phyloP scores from a whole-genome alignment of 2,888 invertebrate genomes.

The Caenorhabditis sp. region DNA sequence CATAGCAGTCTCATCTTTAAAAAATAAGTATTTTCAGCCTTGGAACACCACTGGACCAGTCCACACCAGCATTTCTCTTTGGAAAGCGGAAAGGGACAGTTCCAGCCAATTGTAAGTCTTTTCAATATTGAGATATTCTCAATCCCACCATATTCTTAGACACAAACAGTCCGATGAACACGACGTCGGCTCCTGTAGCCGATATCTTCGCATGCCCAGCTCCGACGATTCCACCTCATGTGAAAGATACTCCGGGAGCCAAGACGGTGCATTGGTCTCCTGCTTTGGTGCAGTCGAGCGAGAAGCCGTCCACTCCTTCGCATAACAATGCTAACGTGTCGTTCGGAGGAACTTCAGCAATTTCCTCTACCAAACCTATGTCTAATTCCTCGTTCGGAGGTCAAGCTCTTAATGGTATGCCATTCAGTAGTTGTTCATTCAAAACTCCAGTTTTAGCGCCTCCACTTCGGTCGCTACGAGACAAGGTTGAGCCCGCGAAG shows the following conservation, averaged over 20 bases:
- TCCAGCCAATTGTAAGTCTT: constrained; percentile 29
- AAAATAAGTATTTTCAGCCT: constrained; percentile 22
- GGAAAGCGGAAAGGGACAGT: constrained; percentile 32
- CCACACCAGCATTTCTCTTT: constrained; percentile 50
- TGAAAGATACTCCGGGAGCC: constrained; percentile 52
- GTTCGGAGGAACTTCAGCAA: constrained; percentile 11
- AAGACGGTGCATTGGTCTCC: constrained; percentile 67
- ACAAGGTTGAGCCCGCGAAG: constrained; percentile 54
- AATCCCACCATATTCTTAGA: constrained; percentile 29
- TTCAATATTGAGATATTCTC: neutral
- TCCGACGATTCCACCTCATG: constrained; percentile 58
- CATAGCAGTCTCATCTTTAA: neutral
- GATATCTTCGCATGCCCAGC: constrained; percentile 66
- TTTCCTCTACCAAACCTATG: constrained; percentile 10
- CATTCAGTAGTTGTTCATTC: neutral
- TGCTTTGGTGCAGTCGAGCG: constrained; percentile 49
- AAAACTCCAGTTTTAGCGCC: constrained; percentile 35
- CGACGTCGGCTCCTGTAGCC: constrained; percentile 58
- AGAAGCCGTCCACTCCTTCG: constrained; percentile 1
- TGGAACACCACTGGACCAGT: constrained; percentile 52
- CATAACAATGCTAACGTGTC: constrained; percentile 10
- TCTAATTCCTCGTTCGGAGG: constrained; percentile 35
- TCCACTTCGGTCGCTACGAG: constrained; percentile 52
- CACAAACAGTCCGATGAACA: constrained; percentile 44
- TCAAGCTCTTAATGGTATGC: constrained; percentile 35